These are phyloP conservation scores for Otus sunia DNA, from an alignment of 2,113 vertebrate genomes.

Conservation along the genomic window DNA sequence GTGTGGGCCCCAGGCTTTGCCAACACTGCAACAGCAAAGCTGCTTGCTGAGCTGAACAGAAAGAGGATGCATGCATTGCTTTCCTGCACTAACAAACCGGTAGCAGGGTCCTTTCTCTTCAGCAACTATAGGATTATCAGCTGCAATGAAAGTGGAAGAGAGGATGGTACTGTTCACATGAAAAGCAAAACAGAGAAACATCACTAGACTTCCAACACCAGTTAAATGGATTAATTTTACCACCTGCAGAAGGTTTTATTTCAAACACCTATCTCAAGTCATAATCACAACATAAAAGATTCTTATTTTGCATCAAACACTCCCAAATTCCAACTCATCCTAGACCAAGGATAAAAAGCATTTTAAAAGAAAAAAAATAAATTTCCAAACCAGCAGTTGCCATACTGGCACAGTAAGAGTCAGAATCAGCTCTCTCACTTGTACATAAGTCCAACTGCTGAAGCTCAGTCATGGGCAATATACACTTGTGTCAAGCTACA, in stretches of 20 bases:
- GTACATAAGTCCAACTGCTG: not conserved
- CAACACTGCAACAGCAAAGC: slow-evolving; percentile 99
- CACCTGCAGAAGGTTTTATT: not conserved
- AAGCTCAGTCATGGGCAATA: not conserved
- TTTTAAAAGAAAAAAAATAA: not conserved
- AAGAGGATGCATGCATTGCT: slow-evolving; percentile 95
- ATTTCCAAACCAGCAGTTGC: not conserved
- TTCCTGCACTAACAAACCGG: slow-evolving; percentile 90
- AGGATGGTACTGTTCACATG: slow-evolving; percentile 16
- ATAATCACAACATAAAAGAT: not conserved
- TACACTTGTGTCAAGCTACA: not conserved
- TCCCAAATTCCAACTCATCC: not conserved
- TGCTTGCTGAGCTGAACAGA: slow-evolving; percentile 96
- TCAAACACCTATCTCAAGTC: not conserved
- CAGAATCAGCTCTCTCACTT: not conserved
- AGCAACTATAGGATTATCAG: slow-evolving; percentile 81
- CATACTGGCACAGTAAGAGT: not conserved
- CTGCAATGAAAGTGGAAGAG: slow-evolving; percentile 78
- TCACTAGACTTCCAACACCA: slow-evolving; percentile 68
- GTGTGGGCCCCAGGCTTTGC: slow-evolving; percentile 95
- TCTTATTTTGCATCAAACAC: not conserved
- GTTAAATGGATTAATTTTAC: not conserved
- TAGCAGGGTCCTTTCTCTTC: slow-evolving; percentile 97
- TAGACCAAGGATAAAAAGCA: not conserved
- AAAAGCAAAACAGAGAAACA: slow-evolving; percentile 52